Base-by-base conservation (phyloP, 2,888 invertebrate species). In the Coremacera marginata region DNA sequence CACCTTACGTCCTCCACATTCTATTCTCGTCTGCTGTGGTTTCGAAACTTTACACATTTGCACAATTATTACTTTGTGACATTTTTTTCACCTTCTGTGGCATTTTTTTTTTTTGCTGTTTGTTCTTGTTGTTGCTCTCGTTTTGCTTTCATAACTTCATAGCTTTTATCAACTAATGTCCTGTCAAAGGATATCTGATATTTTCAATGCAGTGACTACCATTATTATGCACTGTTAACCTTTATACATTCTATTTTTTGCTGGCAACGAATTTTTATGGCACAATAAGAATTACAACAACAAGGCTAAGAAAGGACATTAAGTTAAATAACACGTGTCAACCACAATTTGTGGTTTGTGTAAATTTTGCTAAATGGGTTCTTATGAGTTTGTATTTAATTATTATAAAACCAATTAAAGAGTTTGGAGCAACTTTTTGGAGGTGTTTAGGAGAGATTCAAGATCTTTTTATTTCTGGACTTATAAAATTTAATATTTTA, bases 161-260 rank as follows among this genome's bases (percentile, higher is more conserved):
- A 34, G 67, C 37, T 60, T n/a, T 72, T 72, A 62, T 44, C 72
- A 44, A 72, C 49, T 62, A 60, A 72, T 72, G 73, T 52, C 63
- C 31, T 63, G 63, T 63, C 73, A 34, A 63, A 51, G 73, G 73
- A 63, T 73, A 73, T 63, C 51, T 22, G 73, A 63, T 63, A 63
- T 63, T 51, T 62, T 72, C 44, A 62, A 60, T 62, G 27, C 44
- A 62, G 72, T 22, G n/a, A 27, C 9, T n/a, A 19, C 11, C 51
- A 73, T 73, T 62, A 63, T 51, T 52, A 63, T 63, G 8, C 63
- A 73, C 49, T 52, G 73, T 73, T 65, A 71, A 60, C 22, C n/a
- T 71, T 71, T 49, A 51, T 68, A 49, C 8, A 8, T 14, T 44
- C 7, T 44, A 7, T 3, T 14, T 3, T 14, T 44, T 44, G 3